Conservation (phyloP, 2,113 vertebrate species). For the Tautogolabrus adspersus region DNA sequence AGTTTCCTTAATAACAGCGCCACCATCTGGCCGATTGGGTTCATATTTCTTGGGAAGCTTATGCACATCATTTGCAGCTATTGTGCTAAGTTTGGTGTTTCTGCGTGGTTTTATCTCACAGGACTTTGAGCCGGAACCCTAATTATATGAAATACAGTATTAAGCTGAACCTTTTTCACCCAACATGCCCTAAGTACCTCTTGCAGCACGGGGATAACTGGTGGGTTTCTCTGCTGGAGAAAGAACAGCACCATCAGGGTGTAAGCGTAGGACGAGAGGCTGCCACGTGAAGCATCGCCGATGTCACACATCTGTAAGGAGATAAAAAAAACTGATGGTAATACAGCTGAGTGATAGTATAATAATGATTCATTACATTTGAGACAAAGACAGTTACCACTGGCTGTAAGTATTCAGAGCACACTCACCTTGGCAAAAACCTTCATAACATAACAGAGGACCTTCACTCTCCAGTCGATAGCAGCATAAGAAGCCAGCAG, state of each 20-base stretch:
- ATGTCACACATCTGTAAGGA: conserved; percentile 91
- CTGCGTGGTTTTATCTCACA: too few relatives aligned
- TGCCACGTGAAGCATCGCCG: conserved; percentile 94
- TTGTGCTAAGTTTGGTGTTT: too few relatives aligned
- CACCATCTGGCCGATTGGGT: too few relatives aligned
- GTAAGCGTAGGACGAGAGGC: conserved; percentile 95
- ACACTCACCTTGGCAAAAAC: conserved; percentile 91
- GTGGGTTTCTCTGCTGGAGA: conserved; percentile 92
- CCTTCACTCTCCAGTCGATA: conserved; percentile 92
- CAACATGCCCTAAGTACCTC: conserved; percentile 84
- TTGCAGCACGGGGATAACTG: conserved; percentile 94
- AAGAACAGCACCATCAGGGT: conserved; percentile 98
- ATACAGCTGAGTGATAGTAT: neutral
- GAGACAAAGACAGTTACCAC: neutral
- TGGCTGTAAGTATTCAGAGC: too few relatives aligned
- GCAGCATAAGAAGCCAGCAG: conserved; percentile 91
- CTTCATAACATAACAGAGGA: conserved; percentile 96
- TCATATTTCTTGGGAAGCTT: too few relatives aligned
- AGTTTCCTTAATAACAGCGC: too few relatives aligned
- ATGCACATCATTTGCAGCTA: too few relatives aligned
- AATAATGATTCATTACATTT: neutral
- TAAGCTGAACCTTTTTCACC: neutral
- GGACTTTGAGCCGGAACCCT: too few relatives aligned
- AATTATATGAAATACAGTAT: too few relatives aligned
- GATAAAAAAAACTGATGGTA: neutral